A percentile compares a stretch with the other conserved stretches of the same genome.
These are phyloP conservation scores for Emys orbicularis DNA, from an alignment of 2,797 vertebrate species.

Conservation along the genomic window DNA sequence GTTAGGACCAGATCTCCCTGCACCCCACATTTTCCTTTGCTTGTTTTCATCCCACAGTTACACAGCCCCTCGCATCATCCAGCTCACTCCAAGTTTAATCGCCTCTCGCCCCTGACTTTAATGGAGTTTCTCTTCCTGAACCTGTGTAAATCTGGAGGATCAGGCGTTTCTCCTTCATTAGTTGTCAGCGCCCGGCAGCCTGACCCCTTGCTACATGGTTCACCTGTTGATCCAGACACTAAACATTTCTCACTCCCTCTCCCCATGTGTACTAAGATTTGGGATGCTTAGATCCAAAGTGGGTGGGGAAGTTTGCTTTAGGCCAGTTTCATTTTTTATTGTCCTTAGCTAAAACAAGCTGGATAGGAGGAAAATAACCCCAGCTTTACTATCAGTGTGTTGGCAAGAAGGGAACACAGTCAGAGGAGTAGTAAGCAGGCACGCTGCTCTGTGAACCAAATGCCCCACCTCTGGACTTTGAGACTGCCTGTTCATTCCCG, in stretches of 20 bases:
- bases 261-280: neutral
- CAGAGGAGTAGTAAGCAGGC: neutral
- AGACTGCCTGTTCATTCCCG: neutral
- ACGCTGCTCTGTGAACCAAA: neutral
- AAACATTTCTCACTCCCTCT: neutral
- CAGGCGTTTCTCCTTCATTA: neutral
- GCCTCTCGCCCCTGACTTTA: neutral
- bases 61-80: neutral
- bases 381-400: neutral
- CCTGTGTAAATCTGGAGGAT: neutral
- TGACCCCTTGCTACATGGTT: neutral
- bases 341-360: neutral
- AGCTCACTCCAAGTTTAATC: neutral
- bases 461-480: neutral
- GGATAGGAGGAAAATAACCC: neutral
- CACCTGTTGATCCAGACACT: neutral
- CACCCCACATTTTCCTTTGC: neutral
- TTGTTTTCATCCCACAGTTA: neutral
- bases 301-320: neutral
- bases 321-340: neutral
- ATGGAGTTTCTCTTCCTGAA: neutral
- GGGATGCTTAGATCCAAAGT: neutral
- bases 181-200: neutral
- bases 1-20: neutral
- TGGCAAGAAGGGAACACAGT: neutral